These are phyloP conservation scores for Teleopsis dalmanni DNA, from an alignment of 1,140 invertebrate species.

Conservation along the genomic window DNA sequence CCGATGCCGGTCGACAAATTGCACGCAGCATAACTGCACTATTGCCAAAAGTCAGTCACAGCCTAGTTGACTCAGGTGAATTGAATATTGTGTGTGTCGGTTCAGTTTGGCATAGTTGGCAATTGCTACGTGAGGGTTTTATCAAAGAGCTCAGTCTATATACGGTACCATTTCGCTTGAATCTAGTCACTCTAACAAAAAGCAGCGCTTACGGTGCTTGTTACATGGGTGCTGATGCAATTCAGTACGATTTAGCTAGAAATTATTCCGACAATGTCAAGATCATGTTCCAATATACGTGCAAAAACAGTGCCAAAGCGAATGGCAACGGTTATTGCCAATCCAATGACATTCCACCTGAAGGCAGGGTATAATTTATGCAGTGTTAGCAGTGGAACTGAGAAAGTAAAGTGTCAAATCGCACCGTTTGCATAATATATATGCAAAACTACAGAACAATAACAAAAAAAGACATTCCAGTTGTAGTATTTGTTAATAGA, in stretches of 20 bases:
- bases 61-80: constrained; percentile 53
- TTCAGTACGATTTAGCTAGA: constrained; percentile 45
- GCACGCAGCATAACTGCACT: constrained; percentile 68
- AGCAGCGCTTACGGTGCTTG: constrained; percentile 67
- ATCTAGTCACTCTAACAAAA: constrained; percentile 56
- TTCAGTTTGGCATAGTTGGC: constrained; percentile 93
- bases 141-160: constrained; percentile 49
- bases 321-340: constrained; percentile 9
- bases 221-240: constrained; percentile 60
- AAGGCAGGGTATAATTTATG: background rate
- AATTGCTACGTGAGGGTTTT: constrained; percentile 66
- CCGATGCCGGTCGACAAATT: constrained; percentile 65
- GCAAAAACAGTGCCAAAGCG: background rate
- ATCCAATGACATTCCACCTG: background rate
- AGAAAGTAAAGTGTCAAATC: background rate
- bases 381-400: background rate
- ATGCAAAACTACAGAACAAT: constrained; percentile 1
- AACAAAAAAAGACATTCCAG: background rate
- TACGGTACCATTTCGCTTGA: constrained; percentile 50
- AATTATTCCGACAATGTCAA: constrained; percentile 49
- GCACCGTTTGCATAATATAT: constrained; percentile 1
- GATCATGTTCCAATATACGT: constrained; percentile 41
- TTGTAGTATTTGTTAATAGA: background rate
- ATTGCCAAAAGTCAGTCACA: constrained; percentile 57
- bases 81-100: constrained; percentile 86